These are phyloP conservation scores for Aplochiton taeniatus DNA, from an alignment of 2,797 vertebrate species.

Conservation along the genomic window DNA sequence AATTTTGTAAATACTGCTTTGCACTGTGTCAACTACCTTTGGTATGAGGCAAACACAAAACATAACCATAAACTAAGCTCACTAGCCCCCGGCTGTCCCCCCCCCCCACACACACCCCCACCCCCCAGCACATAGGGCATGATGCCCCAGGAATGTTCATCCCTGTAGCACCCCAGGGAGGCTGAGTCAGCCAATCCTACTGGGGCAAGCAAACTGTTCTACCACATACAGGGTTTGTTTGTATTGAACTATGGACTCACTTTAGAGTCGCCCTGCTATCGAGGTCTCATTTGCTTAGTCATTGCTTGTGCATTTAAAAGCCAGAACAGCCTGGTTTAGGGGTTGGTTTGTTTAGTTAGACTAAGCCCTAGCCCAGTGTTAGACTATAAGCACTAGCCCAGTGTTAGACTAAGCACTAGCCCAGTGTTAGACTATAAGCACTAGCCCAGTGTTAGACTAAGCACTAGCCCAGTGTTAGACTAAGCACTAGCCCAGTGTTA, in stretches of 20 bases:
- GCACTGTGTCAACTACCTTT: constrained; percentile 24
- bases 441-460: too few species aligned
- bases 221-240: constrained; percentile 31
- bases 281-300: constrained; percentile 16
- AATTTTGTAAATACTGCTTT: constrained; percentile 31
- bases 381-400: too few species aligned
- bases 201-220: constrained; percentile 27
- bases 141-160: constrained; percentile 53
- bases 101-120: too few species aligned
- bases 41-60: not conserved
- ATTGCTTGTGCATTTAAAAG: too few species aligned
- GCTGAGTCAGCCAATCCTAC: constrained; percentile 34
- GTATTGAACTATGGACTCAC: constrained; percentile 29
- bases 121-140: constrained; percentile 31
- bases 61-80: constrained; percentile 5
- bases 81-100: constrained; percentile 7
- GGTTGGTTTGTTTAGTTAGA: not conserved
- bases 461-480: too few species aligned
- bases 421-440: too few species aligned
- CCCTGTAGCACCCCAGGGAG: constrained; percentile 48
- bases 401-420: too few species aligned
- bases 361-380: too few species aligned
- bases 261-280: constrained; percentile 23
- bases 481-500: too few species aligned
- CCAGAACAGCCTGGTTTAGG: not conserved